Evolutionary conservation across 2,888 invertebrate species (phyloP).

Genomic region (Eupithecia insigniata): DNA sequence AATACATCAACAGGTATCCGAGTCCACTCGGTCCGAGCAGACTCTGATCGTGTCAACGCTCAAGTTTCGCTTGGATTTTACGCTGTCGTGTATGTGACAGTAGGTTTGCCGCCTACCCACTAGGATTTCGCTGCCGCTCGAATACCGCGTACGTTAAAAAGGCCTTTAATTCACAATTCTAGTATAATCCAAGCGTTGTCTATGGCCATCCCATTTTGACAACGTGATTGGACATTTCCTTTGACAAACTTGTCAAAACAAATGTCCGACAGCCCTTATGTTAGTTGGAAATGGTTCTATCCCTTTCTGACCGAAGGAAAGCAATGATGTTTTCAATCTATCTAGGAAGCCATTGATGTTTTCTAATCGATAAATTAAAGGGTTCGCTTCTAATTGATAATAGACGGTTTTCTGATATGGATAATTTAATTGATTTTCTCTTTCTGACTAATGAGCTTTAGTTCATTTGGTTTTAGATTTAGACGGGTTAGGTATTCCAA

Average conservation of each 20-base stretch:
- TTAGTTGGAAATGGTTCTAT: not conserved
- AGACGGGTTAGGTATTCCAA: not conserved
- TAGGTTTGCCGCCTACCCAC: too few species aligned
- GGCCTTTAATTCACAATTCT: too few species aligned
- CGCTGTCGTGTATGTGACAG: too few species aligned
- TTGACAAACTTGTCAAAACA: not conserved
- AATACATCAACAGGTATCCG: too few species aligned
- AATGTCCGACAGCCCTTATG: not conserved
- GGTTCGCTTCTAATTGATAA: not conserved
- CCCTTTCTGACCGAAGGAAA: not conserved
- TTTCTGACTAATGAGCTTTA: not conserved
- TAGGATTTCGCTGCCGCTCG: too few species aligned
- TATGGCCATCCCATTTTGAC: too few species aligned
- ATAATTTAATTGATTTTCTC: conserved; percentile 9
- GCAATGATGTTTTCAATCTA: conserved; percentile 11
- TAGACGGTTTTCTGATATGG: not conserved
- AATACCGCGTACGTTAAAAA: too few species aligned
- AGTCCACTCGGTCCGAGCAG: too few species aligned
- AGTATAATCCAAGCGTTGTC: too few species aligned
- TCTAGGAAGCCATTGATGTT: conserved; percentile 21
- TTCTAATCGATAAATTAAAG: conserved; percentile 18
- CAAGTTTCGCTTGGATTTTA: too few species aligned
- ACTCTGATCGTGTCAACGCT: too few species aligned
- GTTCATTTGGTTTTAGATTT: not conserved
- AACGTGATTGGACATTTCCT: too few species aligned